Base-by-base conservation (phyloP, 2,888 invertebrate species). In the Lepidocyrtinus sp. region DNA sequence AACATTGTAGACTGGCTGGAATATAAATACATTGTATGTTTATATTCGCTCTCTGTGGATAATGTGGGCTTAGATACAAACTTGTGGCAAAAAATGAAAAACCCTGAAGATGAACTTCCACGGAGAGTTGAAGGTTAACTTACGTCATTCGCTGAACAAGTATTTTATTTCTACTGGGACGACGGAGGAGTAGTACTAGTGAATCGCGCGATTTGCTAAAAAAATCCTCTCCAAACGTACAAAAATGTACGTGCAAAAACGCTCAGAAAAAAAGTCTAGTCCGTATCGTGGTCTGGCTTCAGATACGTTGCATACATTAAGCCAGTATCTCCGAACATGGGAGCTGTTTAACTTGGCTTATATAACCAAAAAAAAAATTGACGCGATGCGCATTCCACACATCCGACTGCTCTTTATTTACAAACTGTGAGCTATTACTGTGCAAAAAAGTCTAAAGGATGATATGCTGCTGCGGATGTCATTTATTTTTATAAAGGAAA, bases 81-180 rank as follows among this genome's bases (percentile, higher is more conserved):
- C 36, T 36, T 7, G n/a, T 19, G 36, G 2, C 63, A 62, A 70
- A 61, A 50, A 59, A 55, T 12, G 9, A 65, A 71, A 59, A 77
- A 46, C 78, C 67, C 72, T 73, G 78, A 78, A 62, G 64, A 72
- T 82, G 82, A 82, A 82, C 82, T 82, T 79, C 79, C 46, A 67
- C 50, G 75, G 46, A 62, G 69, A 82, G 82, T 82, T 82, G 82
- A 82, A 82, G 82, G 82, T 76, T 82, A 79, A 25, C 36, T 82
- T 74, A 82, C 82, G 82, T 82, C 82, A 82, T 62, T 5, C 62
- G 62, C 62, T 22, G 62, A 62, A 19, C 62, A 62, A 22, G n/a
- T 55, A 55, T 55, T n/a, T 36, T 36, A 36, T 12, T 36, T 36
- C 36, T 36, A 36, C 36, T 36, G 36, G 36, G 12, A 36, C 36